Evolutionary conservation across 2,113 vertebrate genomes (phyloP), one percentile per base, ranked within the genome.

Genomic region (Agelaius tricolor): DNA sequence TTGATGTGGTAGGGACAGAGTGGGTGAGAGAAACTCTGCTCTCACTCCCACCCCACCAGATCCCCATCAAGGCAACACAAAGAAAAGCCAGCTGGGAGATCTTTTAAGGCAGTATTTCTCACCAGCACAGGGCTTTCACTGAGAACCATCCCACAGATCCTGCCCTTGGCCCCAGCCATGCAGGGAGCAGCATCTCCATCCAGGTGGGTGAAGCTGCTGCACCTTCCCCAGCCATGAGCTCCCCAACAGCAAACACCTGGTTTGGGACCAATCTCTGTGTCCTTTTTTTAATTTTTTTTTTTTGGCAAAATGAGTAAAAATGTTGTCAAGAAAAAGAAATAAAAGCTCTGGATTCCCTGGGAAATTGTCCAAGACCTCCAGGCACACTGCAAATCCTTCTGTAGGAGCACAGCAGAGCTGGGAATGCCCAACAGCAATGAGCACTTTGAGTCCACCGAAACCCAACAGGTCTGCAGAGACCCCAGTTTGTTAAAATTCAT

Each of bases 231-330:
- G 73, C 68, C 69, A 7, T 0, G 9, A 84, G 35, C 76, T 55
- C 35, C 43, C 67, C 41, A 18, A 20, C 49, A 80, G 35, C 59
- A 61, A 46, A 43, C 1, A 1, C 0, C 0, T 6, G 35, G 2
- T 21, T 27, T 43, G 37, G 27, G 47, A 78, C 30, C 43, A 21
- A 23, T 17, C 18, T 30, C 22, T 22, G 16, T 1, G 4, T 19
- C 3, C 4, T 35, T 7, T 59, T 55, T 19, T 55, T 54, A 37
- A 9, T 35, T 7, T 59, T 55, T 19, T 55, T 54, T 52, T n/a
- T 21, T 9, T 33, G 0, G n/a, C 28, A 9, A 63, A 75, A 49
- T 11, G 24, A 77, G 54, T 21, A 19, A 43, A 74, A 87, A 54
- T 4, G 4, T 1, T 26, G 26, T 11, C 37, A 75, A 9, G 14